Percentiles rank a stretch among this genome's conserved stretches.
These are phyloP conservation scores for Monopis laevigella DNA, from an alignment of 2,888 invertebrate species.

Conservation along the genomic window DNA sequence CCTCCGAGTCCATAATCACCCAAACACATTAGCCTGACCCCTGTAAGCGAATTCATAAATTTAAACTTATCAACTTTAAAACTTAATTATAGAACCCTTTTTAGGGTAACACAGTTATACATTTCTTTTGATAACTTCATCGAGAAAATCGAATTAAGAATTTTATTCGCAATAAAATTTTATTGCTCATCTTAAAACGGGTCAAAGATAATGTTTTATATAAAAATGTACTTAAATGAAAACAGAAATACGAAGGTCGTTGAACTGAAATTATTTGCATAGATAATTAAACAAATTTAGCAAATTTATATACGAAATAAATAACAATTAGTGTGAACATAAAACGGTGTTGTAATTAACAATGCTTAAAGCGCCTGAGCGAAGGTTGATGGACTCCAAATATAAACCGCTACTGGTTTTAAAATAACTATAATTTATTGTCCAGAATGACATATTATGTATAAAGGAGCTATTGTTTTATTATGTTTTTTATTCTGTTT, in stretches of 20 bases:
- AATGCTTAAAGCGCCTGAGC: constrained; percentile 1
- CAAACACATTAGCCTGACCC: too few relatives aligned
- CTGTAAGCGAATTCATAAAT: too few relatives aligned
- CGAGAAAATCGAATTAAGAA: not conserved
- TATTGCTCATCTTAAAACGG: not conserved
- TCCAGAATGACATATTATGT: not conserved
- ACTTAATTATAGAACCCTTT: constrained; percentile 10
- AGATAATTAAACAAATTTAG: constrained; percentile 8
- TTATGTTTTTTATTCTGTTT: not conserved
- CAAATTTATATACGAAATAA: not conserved
- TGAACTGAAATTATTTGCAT: not conserved
- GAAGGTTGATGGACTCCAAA: constrained; percentile 3
- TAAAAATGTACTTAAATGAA: not conserved
- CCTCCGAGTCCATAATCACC: too few relatives aligned
- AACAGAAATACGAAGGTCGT: too few relatives aligned
- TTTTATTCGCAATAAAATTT: not conserved
- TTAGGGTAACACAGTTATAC: constrained; percentile 1
- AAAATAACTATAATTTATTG: not conserved
- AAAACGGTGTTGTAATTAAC: constrained; percentile 1
- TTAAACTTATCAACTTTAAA: too few relatives aligned
- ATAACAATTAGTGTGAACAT: constrained; percentile 5
- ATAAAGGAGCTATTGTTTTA: not conserved
- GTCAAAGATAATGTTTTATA: not conserved
- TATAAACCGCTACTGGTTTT: not conserved
- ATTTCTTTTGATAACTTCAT: not conserved